Evolutionary conservation across 2,797 vertebrate species (phyloP).

Genomic region (Pangasius sanitwongsei): DNA sequence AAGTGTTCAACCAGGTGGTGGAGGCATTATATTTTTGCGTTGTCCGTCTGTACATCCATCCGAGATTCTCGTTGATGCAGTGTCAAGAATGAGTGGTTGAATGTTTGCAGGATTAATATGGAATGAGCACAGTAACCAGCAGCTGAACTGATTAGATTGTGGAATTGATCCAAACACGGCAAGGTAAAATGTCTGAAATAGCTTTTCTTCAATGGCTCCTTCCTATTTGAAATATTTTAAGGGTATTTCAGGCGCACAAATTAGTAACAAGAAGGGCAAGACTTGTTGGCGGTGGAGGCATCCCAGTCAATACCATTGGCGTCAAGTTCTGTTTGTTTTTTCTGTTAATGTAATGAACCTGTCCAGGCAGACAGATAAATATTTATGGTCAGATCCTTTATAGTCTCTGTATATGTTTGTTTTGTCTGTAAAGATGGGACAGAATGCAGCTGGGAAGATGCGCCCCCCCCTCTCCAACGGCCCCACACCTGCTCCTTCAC

Average conservation of each 20-base stretch:
- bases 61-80: not conserved
- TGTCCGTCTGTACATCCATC: not conserved
- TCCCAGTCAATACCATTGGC: not conserved
- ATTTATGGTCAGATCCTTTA: not conserved
- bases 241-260: not conserved
- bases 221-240: not conserved
- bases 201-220: not conserved
- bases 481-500: constrained; percentile 87
- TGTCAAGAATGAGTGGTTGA: not conserved
- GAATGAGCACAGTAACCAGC: not conserved
- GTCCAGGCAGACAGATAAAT: not conserved
- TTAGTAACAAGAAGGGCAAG: not conserved
- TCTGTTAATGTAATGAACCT: not conserved
- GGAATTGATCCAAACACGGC: not conserved
- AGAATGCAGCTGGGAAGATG: constrained; percentile 87
- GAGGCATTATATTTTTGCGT: not conserved
- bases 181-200: too few species aligned
- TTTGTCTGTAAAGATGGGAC: constrained; percentile 81
- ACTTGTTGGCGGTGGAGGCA: not conserved
- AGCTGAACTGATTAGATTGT: not conserved
- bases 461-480: constrained; percentile 90
- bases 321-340: not conserved
- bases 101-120: not conserved
- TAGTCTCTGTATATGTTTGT: not conserved
- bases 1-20: not conserved